Percentiles rank a stretch among this genome's conserved stretches.
These are phyloP conservation scores for Lonchura striata DNA, from an alignment of 2,113 vertebrate species.

Conservation along the genomic window DNA sequence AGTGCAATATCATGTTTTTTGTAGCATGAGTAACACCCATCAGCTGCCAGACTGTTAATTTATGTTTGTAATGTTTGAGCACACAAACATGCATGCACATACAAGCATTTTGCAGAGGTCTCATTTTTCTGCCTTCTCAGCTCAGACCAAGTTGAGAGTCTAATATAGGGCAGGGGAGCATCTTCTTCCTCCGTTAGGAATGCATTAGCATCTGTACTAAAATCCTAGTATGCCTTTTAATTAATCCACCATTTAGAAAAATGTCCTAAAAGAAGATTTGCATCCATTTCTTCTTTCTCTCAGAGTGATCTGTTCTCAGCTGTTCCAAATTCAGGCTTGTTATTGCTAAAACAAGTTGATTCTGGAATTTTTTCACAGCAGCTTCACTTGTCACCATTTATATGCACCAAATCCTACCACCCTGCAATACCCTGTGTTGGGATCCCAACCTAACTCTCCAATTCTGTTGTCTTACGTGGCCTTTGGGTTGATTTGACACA, in stretches of 20 bases:
- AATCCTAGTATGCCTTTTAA: not conserved
- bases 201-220: not conserved
- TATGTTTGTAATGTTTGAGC: not conserved
- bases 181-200: not conserved
- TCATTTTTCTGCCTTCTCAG: not conserved
- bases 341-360: not conserved
- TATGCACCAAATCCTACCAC: not conserved
- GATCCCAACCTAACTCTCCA: not conserved
- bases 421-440: rapidly evolving
- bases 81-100: not conserved
- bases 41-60: slow-evolving; percentile 33
- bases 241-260: not conserved
- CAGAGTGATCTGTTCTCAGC: not conserved
- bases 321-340: not conserved
- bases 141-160: not conserved
- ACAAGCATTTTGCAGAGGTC: not conserved
- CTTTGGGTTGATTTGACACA: not conserved
- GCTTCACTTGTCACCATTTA: not conserved
- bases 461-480: not conserved
- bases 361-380: not conserved
- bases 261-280: not conserved
- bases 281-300: not conserved
- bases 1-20: slow-evolving; percentile 20
- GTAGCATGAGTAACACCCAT: not conserved
- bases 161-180: not conserved